Base-by-base conservation (phyloP, 2,888 invertebrate genomes). In the Minunthozetes semirufus region DNA sequence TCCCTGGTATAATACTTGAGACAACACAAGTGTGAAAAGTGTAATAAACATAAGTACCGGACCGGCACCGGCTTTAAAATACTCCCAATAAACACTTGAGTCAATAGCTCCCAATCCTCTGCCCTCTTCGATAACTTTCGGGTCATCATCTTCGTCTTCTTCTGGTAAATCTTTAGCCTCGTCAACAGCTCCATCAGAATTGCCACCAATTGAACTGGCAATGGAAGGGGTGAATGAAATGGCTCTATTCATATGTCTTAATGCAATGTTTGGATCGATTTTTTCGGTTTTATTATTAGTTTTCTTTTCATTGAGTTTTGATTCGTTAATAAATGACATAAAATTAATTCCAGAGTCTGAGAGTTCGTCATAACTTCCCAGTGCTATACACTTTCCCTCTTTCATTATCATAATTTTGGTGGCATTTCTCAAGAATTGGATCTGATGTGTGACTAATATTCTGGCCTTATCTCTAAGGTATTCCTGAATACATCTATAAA, bases 391-490 rank as follows among this genome's bases (percentile, higher is more conserved):
- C n/a, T 77, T 75, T 22, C 79, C 79, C 74, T 78, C 46, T 77
- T 82, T 82, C 74, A 85, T 80, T 59, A 85, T 81, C 22, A 85
- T 78, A 48, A 85, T 83, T 56, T 81, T 80, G 77, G 82, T 81
- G 4, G 84, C 84, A 29, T 80, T 80, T 72, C 81, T 80, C 48
- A 86, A 79, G 77, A 83, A 85, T 79, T 86, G 85, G 25, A 85
- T 80, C 78, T 86, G 86, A 80, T 86, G 85, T 11, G 86, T 86
- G 48, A 85, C 85, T 19, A 86, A 80, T 72, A 86, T 81, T n/a
- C 83, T 79, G 0, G 82, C 81, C 78, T 84, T 84, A 48, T 82
- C 79, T 75, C 81, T 80, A 71, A 85, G 78, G 48, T 81, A 78
- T 3, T 81, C 82, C 19, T 79, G 79, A 38, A 84, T 82, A 75